A percentile compares a stretch with the other conserved stretches of the same genome.
Conservation (phyloP, 2,797 vertebrate genomes). For the Chaetodon trifasciatus region DNA sequence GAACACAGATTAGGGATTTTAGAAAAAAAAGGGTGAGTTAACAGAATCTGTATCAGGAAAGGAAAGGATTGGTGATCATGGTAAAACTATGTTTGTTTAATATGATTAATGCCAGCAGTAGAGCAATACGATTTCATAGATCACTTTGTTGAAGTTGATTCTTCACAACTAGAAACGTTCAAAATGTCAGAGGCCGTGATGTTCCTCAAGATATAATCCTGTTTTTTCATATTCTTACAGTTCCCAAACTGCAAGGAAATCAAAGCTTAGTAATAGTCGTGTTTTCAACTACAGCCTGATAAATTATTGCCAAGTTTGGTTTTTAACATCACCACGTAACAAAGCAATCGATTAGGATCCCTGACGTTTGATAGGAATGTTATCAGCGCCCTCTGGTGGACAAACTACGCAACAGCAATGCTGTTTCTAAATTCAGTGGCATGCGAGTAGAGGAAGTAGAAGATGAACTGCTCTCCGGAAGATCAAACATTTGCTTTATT, state of each 20-base stretch:
- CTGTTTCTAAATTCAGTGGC: background rate
- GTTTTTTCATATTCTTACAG: background rate
- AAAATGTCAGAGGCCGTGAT: background rate
- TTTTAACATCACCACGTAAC: background rate
- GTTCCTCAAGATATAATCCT: background rate
- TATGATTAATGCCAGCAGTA: background rate
- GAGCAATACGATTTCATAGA: background rate
- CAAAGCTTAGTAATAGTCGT: background rate
- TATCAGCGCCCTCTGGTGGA: constrained; percentile 8
- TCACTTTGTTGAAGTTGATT: background rate
- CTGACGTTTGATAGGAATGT: background rate
- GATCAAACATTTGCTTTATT: no score
- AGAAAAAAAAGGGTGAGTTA: background rate
- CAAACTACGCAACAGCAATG: background rate
- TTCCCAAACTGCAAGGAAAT: background rate
- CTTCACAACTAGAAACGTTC: background rate
- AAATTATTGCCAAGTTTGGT: background rate
- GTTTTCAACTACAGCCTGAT: background rate
- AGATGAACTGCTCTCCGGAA: no score
- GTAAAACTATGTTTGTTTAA: background rate
- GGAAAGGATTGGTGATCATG: background rate
- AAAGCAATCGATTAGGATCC: background rate
- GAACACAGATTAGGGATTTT: background rate
- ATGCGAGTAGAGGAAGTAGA: no score
- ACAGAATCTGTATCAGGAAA: background rate